Base-by-base conservation (phyloP, 2,888 invertebrate species). In the Patella caerulea region DNA sequence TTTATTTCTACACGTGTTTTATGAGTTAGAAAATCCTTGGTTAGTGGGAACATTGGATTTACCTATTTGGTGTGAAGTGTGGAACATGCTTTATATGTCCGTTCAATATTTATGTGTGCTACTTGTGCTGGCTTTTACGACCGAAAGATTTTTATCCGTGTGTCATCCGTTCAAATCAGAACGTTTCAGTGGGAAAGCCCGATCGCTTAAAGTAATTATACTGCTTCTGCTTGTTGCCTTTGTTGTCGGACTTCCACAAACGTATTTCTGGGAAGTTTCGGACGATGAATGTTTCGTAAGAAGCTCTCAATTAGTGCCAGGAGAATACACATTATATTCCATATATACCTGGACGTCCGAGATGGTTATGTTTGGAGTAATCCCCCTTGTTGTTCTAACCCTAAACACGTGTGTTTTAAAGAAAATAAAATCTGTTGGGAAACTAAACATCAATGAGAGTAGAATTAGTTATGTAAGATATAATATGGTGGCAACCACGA, bases 81-180 rank as follows among this genome's bases (percentile, higher is more conserved):
- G 88, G 83, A 87, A 87, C 75, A 76, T 90, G 2, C 53, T 89
- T 17, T 87, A 84, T 72, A 81, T 88, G 80, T 83, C 85, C 59
- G 85, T 86, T 17, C 88, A 89, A 76, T 91, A 90, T 79, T 81
- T 88, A 29, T 87, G 88, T 45, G 87, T 89, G 7, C 71, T 90
- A 14, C 83, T 91, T 7, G 89, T 90, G 0, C 83, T 90, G 15
- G 89, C 87, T 19, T 90, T 90, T 75, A 90, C 89, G 3, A 81
- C 87, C 7, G 90, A 90, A 73, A 80, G 90, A 19, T 89, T 87
- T 53, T 85, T 90, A 52, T 88, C 89, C 9, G 83, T 88, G 53
- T 85, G 81, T 45, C 82, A 82, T 54, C 87, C 88, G 9, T 90
- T 89, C 75, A 82, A 83, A 76, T 83, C 85, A 77, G 87, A 88